Base-by-base conservation (phyloP, 2,888 invertebrate genomes). In the Priocnemis perturbator region DNA sequence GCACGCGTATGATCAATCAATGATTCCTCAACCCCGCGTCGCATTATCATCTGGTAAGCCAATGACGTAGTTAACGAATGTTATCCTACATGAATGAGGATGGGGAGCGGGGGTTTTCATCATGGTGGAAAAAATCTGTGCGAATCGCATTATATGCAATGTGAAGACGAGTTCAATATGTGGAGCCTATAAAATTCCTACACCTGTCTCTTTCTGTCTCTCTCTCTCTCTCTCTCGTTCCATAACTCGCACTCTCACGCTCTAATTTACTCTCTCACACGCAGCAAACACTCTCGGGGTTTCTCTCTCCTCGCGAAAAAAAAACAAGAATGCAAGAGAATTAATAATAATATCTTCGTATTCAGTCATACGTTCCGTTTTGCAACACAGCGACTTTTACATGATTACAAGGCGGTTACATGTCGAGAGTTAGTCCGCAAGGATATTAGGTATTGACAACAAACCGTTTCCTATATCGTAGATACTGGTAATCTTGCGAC, bases 341-440 rank as follows among this genome's bases (percentile, higher is more conserved):
- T 23, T 37, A 67, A 62, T 52, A 71, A 73, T 65, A 71, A 65
- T 67, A 59, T 74, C 61, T 37, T 37, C 37, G 37, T 64, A 69
- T 73, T 37, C 76, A 81, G 69, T 76, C 81, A 64, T 68, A 63
- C 67, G 44, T 71, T 64, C 7, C 61, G 75, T 73, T 66, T 79
- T 70, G 72, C 70, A 77, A 78, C 73, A 73, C 72, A 81, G 72
- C 66, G 66, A 64, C 37, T 37, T 71, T 75, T 74, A 75, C 60
- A 76, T 26, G 69, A 77, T 76, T 80, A 80, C 77, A 74, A 80
- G 78, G 73, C 74, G 74, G 65, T 79, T 73, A 74, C 74, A 77
- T 59, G 73, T 78, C 71, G 59, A 73, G 67, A 76, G 67, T 79
- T 79, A 76, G 74, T 80, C 76, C 71, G 74, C 79, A 69, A 76